A percentile compares a stretch with the other conserved stretches of the same genome.
Evolutionary conservation across 1,140 invertebrate species (phyloP).

Genomic region (Rhopalosiphum padi): DNA sequence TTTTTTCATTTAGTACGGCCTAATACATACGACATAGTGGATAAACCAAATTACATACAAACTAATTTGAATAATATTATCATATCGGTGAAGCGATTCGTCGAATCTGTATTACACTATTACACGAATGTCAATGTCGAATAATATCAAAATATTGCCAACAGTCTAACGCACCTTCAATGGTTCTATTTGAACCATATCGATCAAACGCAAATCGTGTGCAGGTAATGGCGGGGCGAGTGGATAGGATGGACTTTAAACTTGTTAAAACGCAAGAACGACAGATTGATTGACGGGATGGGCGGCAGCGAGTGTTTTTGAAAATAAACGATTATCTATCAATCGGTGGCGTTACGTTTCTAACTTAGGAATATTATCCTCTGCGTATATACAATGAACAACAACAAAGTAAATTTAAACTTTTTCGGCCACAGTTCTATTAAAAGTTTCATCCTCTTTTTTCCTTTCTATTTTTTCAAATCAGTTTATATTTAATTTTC

Average conservation of each 20-base stretch:
- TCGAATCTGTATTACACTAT: not conserved
- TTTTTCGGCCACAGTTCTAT: conserved; percentile 35
- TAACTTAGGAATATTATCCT: not conserved
- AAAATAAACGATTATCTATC: conserved; percentile 33
- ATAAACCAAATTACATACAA: not conserved
- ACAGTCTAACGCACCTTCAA: not conserved
- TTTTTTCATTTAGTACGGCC: not conserved
- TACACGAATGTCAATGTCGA: not conserved
- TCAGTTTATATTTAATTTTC: not conserved
- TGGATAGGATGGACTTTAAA: not conserved
- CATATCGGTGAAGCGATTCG: not conserved
- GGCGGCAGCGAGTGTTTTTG: not conserved
- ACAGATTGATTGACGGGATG: conserved; percentile 34
- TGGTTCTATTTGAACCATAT: not conserved
- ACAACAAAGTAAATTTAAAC: conserved; percentile 45
- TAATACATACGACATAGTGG: not conserved
- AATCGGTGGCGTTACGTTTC: conserved; percentile 12
- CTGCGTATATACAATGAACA: not conserved
- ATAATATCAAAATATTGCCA: not conserved
- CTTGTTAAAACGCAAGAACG: not conserved
- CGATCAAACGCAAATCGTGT: not conserved
- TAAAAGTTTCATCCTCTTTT: not conserved
- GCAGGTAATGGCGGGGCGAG: not conserved
- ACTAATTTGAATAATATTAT: not conserved
- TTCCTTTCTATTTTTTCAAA: not conserved